phyloP scores from a whole-genome alignment of 1,140 invertebrate species.

The Triops longicaudatus region DNA sequence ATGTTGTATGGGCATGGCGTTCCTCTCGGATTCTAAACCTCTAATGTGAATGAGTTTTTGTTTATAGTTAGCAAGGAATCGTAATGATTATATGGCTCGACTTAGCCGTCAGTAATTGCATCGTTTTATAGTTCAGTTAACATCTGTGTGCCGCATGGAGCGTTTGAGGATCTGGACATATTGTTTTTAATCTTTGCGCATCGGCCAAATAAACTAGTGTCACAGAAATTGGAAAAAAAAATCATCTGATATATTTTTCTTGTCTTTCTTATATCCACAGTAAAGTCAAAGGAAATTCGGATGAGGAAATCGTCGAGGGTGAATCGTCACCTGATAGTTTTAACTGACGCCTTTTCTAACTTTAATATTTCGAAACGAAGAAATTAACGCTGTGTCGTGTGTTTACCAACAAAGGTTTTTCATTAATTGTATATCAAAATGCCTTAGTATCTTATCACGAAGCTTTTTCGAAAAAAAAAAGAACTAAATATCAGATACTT shows the following conservation, averaged over 20 bases:
- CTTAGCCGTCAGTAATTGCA: too few relatives aligned
- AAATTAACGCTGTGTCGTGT: slow-evolving; percentile 8
- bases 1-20: neutral
- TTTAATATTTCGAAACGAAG: neutral
- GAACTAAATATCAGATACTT: neutral
- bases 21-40: neutral
- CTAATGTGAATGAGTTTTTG: neutral
- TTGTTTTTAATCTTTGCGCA: too few relatives aligned
- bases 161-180: too few relatives aligned
- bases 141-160: too few relatives aligned
- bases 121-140: too few relatives aligned
- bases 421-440: neutral
- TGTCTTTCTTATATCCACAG: neutral
- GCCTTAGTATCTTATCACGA: neutral
- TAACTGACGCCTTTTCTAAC: neutral
- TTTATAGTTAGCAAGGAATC: neutral
- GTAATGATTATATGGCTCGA: neutral
- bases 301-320: neutral
- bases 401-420: neutral
- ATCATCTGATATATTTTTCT: neutral
- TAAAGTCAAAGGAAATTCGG: neutral
- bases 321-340: neutral
- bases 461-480: neutral
- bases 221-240: neutral
- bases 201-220: too few relatives aligned